A percentile compares a stretch with the other conserved stretches of the same genome.
Evolutionary conservation across 2,888 invertebrate species (phyloP).

Genomic region (Diarsia brunnea): DNA sequence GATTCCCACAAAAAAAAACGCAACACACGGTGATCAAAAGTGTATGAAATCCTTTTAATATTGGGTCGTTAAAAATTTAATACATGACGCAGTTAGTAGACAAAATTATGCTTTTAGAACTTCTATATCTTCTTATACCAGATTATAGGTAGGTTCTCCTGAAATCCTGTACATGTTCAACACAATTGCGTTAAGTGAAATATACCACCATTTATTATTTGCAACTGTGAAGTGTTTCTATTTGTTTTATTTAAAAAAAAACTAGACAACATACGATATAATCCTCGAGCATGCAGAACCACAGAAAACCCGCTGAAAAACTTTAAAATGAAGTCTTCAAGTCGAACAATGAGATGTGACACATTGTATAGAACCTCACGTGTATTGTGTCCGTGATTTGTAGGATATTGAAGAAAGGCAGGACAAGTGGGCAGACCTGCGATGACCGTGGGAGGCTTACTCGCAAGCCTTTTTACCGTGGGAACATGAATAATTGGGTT

Average conservation of each 20-base stretch:
- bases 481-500: constrained; percentile 65
- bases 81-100: neutral
- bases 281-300: neutral
- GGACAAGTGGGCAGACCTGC: constrained; percentile 56
- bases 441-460: constrained; percentile 73
- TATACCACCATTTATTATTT: neutral
- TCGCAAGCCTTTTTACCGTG: constrained; percentile 74
- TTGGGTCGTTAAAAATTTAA: neutral
- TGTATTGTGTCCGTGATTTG: constrained; percentile 49
- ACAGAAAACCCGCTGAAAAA: constrained; percentile 20
- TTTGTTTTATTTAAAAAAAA: neutral
- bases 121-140: too few relatives aligned
- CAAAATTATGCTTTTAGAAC: too few relatives aligned
- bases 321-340: constrained; percentile 48
- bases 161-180: neutral
- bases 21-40: constrained; percentile 1
- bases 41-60: constrained; percentile 2
- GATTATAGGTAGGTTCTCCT: neutral
- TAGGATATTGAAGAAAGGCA: constrained; percentile 61
- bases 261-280: neutral
- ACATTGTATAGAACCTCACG: constrained; percentile 34
- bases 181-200: neutral
- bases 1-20: constrained; percentile 41
- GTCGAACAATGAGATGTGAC: constrained; percentile 44
- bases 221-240: neutral